These are phyloP conservation scores for Scolopax mira DNA, from an alignment of 2,113 vertebrate species.

Conservation along the genomic window DNA sequence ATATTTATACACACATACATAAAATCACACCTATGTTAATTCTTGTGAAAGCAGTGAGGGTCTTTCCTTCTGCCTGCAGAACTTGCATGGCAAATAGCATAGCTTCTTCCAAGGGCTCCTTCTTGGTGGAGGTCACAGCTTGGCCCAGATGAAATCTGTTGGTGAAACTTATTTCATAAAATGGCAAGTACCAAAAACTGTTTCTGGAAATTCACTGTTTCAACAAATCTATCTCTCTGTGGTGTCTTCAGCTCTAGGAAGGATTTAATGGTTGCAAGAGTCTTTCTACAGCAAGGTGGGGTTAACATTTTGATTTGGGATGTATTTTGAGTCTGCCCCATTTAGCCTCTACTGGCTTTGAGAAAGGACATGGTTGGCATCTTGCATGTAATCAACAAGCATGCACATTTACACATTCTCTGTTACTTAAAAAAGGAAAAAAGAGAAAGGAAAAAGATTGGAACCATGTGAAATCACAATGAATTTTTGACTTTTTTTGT, in stretches of 20 bases:
- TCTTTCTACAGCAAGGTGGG: neutral
- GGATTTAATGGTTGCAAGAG: neutral
- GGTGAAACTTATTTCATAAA: neutral
- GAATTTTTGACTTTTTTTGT: neutral
- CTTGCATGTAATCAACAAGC: neutral
- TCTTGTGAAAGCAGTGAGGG: neutral
- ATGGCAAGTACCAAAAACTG: neutral
- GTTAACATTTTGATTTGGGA: neutral
- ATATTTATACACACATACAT: neutral
- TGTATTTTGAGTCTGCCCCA: neutral
- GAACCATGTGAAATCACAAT: neutral
- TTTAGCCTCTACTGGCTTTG: neutral
- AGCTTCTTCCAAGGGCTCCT: neutral
- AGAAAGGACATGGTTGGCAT: neutral
- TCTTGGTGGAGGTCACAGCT: neutral
- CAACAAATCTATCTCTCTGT: neutral
- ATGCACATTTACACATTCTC: neutral
- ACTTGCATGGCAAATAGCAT: neutral
- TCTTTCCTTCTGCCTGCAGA: neutral
- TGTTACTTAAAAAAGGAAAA: neutral
- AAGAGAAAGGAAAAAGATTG: rapidly evolving
- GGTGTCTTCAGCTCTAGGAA: rapidly evolving
- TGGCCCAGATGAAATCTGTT: neutral
- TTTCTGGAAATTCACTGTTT: neutral
- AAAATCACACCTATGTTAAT: neutral